Percentiles rank a stretch among this genome's conserved stretches.
phyloP scores from a whole-genome alignment of 2,797 vertebrate species.

The Malacoctenus gilli region DNA sequence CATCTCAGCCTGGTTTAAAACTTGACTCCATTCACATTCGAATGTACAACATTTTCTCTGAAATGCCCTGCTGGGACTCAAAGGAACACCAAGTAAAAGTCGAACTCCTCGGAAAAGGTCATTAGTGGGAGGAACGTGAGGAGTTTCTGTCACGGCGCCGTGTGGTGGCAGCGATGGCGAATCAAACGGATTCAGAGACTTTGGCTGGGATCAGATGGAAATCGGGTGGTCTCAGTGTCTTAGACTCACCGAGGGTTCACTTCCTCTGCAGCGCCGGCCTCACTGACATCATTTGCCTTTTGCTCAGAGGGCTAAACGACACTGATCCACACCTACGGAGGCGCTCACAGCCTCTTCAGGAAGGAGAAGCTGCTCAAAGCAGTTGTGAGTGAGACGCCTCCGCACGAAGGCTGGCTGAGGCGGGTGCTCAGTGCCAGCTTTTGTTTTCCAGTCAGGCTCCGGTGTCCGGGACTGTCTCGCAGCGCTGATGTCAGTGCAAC shows the following conservation, averaged over 20 bases:
- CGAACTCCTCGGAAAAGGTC: no score
- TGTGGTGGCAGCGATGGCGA: no score
- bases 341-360: conserved; percentile 31
- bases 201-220: no score
- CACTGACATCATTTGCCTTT: conserved; percentile 50
- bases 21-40: no score
- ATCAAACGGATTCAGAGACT: no score
- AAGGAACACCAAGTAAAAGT: no score
- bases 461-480: neutral
- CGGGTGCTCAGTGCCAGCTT: conserved; percentile 39
- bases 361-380: conserved; percentile 40
- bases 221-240: conserved; percentile 11
- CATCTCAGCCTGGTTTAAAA: no score
- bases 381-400: conserved; percentile 30
- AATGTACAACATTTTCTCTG: no score
- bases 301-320: conserved; percentile 47
- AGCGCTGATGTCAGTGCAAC: conserved; percentile 4
- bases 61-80: no score
- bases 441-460: conserved; percentile 22
- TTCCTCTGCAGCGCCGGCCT: conserved; percentile 22
- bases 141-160: no score
- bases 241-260: conserved; percentile 21
- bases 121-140: no score
- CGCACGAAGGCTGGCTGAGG: conserved; percentile 21
- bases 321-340: conserved; percentile 61